These are phyloP conservation scores for Amblyteles armatorius DNA, from an alignment of 2,888 invertebrate genomes.

Conservation along the genomic window DNA sequence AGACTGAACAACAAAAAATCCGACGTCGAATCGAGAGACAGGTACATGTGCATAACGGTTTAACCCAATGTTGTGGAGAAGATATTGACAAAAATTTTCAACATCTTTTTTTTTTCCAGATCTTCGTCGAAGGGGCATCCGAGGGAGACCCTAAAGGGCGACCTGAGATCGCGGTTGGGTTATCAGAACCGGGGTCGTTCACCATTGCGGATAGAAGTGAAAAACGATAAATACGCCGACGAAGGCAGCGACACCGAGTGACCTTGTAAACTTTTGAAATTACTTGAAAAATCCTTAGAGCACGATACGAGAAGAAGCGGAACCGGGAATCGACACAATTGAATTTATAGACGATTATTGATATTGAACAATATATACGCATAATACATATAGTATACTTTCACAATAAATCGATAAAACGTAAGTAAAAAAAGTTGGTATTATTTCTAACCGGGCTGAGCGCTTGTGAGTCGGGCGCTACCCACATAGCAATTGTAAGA, in stretches of 20 bases:
- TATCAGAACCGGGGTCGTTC: constrained; percentile 80
- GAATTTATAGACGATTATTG: not conserved
- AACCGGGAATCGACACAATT: not conserved
- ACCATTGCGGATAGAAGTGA: constrained; percentile 83
- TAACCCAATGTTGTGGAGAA: not conserved
- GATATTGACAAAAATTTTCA: not conserved
- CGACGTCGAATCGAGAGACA: constrained; percentile 66
- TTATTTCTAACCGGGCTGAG: not conserved
- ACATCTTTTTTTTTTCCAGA: constrained; percentile 55
- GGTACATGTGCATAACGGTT: constrained; percentile 62
- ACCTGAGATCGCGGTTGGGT: constrained; percentile 80
- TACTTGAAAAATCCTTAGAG: not conserved
- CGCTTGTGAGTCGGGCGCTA: not conserved
- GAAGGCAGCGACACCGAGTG: constrained; percentile 74
- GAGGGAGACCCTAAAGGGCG: constrained; percentile 75
- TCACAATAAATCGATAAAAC: constrained; percentile 52
- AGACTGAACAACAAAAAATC: constrained; percentile 84
- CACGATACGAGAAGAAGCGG: not conserved
- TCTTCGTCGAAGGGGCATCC: constrained; percentile 73
- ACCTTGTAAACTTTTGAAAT: constrained; percentile 40
- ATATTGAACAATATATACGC: constrained; percentile 12
- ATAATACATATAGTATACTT: constrained; percentile 48
- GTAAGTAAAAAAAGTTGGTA: not conserved
- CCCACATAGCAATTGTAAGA: not conserved
- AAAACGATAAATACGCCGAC: constrained; percentile 81